Base-by-base conservation (phyloP, 2,888 invertebrate genomes). In the Atrina japonica region DNA sequence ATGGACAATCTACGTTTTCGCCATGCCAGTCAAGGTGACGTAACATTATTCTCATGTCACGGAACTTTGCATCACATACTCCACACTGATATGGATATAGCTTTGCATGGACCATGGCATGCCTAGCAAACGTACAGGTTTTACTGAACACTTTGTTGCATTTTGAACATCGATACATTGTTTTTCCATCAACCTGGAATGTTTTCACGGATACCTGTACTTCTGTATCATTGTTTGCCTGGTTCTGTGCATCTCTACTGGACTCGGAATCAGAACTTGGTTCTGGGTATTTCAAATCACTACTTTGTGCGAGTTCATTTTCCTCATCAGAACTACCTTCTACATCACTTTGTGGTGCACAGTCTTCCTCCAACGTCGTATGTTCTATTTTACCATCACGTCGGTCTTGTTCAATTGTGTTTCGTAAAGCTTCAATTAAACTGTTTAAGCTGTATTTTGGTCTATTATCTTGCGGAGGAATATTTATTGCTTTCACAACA, bases 41-140 rank as follows among this genome's bases (percentile, higher is more conserved):
- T 3, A 71, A 55, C 7, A 71, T n/a, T 14, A 71, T 61, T 25
- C 71, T 40, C 71, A 71, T 71, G 50, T 71, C 71, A 21, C 66
- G 49, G 40, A 56, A 71, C 41, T 71, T 63, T 27, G 56, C 47
- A 29, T 71, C 66, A 63, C 71, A 71, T 5, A 71, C 56, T 9
- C 71, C 71, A 47, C 71, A 71, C 23, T 63, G 61, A 63, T 71
- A 71, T 7, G 71, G 71, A 35, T 66, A 71, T n/a, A 71, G 53
- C 27, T 66, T 55, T 1, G 71, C 55, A 55, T 71, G 71, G 0
- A 66, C 47, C 71, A 71, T 61, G 2, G 71, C 71, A 41, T 71
- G 71, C 2, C 71, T 47, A 0, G 71, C 66, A 58, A 71, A 63
- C 0, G 71, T 67, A 41, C 70, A 70, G 9, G 70, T 59, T 29